phyloP scores from a whole-genome alignment of 2,888 invertebrate genomes.

The Xylota segnis region DNA sequence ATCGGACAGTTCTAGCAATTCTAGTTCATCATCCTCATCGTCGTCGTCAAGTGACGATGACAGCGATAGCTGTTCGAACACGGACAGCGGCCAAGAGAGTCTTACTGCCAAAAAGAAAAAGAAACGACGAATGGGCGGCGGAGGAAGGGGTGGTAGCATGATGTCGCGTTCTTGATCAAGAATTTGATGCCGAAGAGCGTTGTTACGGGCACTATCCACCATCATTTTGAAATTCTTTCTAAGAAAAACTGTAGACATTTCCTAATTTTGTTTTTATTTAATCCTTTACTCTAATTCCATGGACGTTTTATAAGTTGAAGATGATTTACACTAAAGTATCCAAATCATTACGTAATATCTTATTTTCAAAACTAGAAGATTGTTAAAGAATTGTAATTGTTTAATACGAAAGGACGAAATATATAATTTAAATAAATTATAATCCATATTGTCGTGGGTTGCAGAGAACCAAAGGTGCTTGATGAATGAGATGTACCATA shows the following conservation, averaged over 20 bases:
- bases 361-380: slow-evolving; percentile 53
- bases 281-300: slow-evolving; percentile 15
- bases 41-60: slow-evolving; percentile 87
- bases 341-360: slow-evolving; percentile 22
- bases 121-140: slow-evolving; percentile 86
- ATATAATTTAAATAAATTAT: slow-evolving; percentile 60
- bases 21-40: slow-evolving; percentile 90
- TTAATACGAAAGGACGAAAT: slow-evolving; percentile 56
- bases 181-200: slow-evolving; percentile 46
- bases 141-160: slow-evolving; percentile 79
- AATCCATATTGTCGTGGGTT: neutral
- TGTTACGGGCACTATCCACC: slow-evolving; percentile 35
- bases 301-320: slow-evolving; percentile 13
- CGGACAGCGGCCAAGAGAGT: slow-evolving; percentile 95
- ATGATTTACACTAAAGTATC: slow-evolving; percentile 10
- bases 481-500: too few species aligned
- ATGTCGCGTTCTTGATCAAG: slow-evolving; percentile 78
- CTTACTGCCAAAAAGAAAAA: slow-evolving; percentile 94
- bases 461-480: too few species aligned
- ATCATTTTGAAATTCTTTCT: slow-evolving; percentile 51
- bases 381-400: slow-evolving; percentile 62
- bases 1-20: slow-evolving; percentile 96
- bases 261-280: slow-evolving; percentile 48
- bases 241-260: slow-evolving; percentile 69
- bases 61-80: slow-evolving; percentile 86